Conservation (phyloP, 2,888 invertebrate genomes). For the Campoplex capitator region DNA sequence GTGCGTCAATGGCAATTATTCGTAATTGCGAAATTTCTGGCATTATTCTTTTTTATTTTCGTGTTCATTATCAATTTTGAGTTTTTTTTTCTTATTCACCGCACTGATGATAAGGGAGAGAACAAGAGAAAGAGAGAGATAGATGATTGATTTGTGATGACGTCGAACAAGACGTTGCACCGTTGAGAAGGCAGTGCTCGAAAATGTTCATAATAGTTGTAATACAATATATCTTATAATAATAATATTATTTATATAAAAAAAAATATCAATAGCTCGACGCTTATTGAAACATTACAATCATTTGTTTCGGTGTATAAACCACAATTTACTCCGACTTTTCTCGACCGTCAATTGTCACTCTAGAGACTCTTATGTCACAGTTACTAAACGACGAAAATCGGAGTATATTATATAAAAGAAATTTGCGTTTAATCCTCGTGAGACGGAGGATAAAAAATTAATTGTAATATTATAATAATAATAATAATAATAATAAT, state of each 20-base stretch:
- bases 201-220: conserved; percentile 40
- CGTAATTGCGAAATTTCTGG: neutral
- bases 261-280: conserved; percentile 55
- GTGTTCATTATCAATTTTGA: neutral
- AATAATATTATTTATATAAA: conserved; percentile 39
- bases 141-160: conserved; percentile 29
- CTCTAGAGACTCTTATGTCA: neutral
- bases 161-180: conserved; percentile 54
- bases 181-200: conserved; percentile 53
- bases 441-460: conserved; percentile 4
- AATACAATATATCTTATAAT: conserved; percentile 30
- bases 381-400: neutral
- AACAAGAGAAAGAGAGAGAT: no score
- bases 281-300: conserved; percentile 59
- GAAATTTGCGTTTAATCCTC: conserved; percentile 13
- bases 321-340: conserved; percentile 45
- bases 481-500: neutral
- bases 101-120: neutral
- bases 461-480: neutral
- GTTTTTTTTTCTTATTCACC: neutral
- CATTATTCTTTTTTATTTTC: neutral
- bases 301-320: conserved; percentile 49
- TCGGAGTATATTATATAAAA: neutral
- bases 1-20: conserved; percentile 12
- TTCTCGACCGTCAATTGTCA: neutral